phyloP scores from a whole-genome alignment of 2,797 vertebrate genomes.

The Miichthys miiuy region DNA sequence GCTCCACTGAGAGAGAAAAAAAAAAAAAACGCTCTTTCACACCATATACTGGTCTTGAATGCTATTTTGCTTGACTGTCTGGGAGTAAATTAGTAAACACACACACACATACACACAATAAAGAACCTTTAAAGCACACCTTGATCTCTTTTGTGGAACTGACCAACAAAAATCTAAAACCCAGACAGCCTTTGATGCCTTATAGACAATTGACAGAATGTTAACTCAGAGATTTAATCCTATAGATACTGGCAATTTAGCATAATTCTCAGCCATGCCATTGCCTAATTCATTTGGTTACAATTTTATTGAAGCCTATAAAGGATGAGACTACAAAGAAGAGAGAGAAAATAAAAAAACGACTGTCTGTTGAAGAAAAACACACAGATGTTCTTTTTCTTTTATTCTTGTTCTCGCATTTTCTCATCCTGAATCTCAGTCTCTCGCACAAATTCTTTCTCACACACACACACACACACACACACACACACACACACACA shows the following conservation, averaged over 20 bases:
- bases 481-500: conserved; percentile 16
- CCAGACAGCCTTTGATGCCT: conserved; percentile 49
- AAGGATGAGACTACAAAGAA: conserved; percentile 35
- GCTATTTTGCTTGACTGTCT: conserved; percentile 53
- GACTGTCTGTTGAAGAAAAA: not conserved
- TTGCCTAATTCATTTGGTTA: conserved; percentile 1
- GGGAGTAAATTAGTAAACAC: conserved; percentile 42
- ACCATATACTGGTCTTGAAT: conserved; percentile 60
- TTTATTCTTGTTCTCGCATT: conserved; percentile 10
- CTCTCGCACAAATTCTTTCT: conserved; percentile 2
- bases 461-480: conserved; percentile 4
- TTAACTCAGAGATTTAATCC: conserved; percentile 45
- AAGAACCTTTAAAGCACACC: conserved; percentile 28
- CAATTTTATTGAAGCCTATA: conserved; percentile 29
- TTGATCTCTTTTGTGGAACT: conserved; percentile 42
- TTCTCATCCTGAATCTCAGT: conserved; percentile 7
- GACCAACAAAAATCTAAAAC: conserved; percentile 34
- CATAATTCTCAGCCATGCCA: conserved; percentile 52
- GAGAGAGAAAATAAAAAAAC: conserved; percentile 13
- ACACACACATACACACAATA: conserved; percentile 13
- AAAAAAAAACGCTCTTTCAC: conserved; percentile 46
- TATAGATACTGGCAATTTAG: conserved; percentile 32
- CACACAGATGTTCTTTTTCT: not conserved
- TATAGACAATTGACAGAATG: conserved; percentile 44
- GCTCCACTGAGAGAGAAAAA: conserved; percentile 56